These are phyloP conservation scores for Lophura nycthemera DNA, from an alignment of 2,113 vertebrate species.

Conservation along the genomic window DNA sequence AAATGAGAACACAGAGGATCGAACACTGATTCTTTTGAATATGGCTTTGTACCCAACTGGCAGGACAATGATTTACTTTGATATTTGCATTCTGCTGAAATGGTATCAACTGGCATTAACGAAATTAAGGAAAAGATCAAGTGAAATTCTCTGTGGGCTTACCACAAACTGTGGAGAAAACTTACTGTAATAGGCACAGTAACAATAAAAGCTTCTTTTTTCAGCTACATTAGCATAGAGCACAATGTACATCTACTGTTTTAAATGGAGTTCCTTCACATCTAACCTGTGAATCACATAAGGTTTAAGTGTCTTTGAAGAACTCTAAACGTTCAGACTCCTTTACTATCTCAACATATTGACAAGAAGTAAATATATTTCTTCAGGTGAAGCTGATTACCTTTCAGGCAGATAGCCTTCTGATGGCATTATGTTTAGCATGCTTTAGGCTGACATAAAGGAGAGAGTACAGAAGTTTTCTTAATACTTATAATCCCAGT, in stretches of 20 bases:
- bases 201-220: neutral
- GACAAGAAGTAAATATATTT: neutral
- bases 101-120: neutral
- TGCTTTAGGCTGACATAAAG: neutral
- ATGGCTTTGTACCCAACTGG: neutral
- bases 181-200: neutral
- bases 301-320: neutral
- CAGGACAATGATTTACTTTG: conserved; percentile 18
- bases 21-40: conserved; percentile 7
- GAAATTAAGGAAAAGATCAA: conserved; percentile 10
- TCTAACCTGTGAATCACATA: neutral
- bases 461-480: neutral
- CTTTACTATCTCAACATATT: neutral
- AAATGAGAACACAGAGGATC: conserved; percentile 18
- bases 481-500: neutral
- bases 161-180: neutral
- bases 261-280: neutral
- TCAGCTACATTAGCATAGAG: neutral
- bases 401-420: neutral
- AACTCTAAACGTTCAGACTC: neutral
- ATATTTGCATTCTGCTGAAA: conserved; percentile 34
- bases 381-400: neutral
- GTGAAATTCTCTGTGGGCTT: neutral
- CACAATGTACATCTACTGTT: neutral
- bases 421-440: neutral